Evolutionary conservation across 2,113 vertebrate genomes (phyloP).

Genomic region (Centropus bengalensis): DNA sequence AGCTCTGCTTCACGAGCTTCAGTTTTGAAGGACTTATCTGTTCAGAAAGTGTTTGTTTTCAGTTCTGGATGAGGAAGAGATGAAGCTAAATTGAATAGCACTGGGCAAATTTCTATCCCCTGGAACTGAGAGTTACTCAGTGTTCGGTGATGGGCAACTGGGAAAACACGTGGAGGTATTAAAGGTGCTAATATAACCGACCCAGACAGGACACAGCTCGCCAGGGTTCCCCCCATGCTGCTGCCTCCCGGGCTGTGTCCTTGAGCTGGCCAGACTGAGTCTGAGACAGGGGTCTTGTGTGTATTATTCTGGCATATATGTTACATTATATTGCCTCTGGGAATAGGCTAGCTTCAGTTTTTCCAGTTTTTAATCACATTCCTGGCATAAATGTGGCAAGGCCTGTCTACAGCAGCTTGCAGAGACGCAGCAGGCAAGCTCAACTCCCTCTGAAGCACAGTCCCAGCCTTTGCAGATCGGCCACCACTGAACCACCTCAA

Average conservation of each 20-base stretch:
- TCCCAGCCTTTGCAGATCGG: not conserved
- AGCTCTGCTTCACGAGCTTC: not conserved
- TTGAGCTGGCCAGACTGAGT: not conserved
- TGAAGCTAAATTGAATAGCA: not conserved
- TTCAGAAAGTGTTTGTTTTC: not conserved
- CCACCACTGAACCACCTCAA: not conserved
- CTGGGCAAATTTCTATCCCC: not conserved
- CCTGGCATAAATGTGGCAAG: constrained; percentile 61
- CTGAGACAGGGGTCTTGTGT: constrained; percentile 56
- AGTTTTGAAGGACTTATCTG: not conserved
- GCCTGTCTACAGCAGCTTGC: not conserved
- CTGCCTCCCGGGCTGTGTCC: not conserved
- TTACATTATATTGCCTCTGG: constrained; percentile 53
- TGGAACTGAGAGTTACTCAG: not conserved
- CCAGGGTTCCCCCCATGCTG: not conserved
- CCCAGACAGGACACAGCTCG: not conserved
- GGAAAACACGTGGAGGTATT: not conserved
- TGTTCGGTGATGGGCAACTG: not conserved
- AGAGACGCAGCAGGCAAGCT: not conserved
- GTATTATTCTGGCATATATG: constrained; percentile 18
- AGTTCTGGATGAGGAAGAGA: not conserved
- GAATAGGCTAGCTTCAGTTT: constrained; percentile 45
- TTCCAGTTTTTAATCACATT: constrained; percentile 69
- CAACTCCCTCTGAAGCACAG: not conserved
- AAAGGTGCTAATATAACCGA: not conserved